Base-by-base conservation (phyloP, 2,113 vertebrate species). In the Cottus gobio region DNA sequence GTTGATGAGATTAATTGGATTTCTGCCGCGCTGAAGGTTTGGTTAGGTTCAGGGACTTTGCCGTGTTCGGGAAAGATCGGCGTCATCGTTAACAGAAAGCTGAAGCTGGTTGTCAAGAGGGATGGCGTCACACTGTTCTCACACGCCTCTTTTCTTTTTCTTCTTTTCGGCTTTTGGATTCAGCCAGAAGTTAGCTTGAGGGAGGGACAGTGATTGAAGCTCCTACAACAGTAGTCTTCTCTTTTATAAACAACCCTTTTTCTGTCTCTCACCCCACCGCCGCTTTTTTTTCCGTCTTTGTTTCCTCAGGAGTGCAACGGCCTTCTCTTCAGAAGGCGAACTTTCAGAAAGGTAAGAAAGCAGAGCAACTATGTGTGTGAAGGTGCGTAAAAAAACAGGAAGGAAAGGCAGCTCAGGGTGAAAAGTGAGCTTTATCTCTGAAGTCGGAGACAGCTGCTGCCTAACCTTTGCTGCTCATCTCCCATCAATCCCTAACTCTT, bases 311-410 rank as follows among this genome's bases (percentile, higher is more conserved):
- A 46, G 28, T 13, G 42, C n/a, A 61, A 26, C n/a, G 46, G 20
- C 31, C 56, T 77, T 52, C 30, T 57, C 65, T 42, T 80, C 54
- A 36, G 52, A 84, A 52, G 77, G 56, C 48, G 83, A 91, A 90
- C 83, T 85, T 81, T 79, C 24, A 10, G n/a, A 85, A 91, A 89
- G 79, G 57, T 31, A 10, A 18, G 48, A 79, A 42, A 64, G 37
- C 22, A 37, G 12, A 60, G 72, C 30, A 50, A 30, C 20, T 67
- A 8, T 46, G 50, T 66, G 34, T 42, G 39, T 69, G 61, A 64
- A 57, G 50, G 76, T 71, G 77, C 57, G 65, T 50, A 56, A 13
- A 82, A 75, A 87, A 75, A 87, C 80, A 85, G 52, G 60, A 70
- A 46, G 67, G 44, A 84, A 44, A 62, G 37, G 24, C 16, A 54